Conservation (phyloP, 2,113 vertebrate species). For the Fulmarus glacialis region DNA sequence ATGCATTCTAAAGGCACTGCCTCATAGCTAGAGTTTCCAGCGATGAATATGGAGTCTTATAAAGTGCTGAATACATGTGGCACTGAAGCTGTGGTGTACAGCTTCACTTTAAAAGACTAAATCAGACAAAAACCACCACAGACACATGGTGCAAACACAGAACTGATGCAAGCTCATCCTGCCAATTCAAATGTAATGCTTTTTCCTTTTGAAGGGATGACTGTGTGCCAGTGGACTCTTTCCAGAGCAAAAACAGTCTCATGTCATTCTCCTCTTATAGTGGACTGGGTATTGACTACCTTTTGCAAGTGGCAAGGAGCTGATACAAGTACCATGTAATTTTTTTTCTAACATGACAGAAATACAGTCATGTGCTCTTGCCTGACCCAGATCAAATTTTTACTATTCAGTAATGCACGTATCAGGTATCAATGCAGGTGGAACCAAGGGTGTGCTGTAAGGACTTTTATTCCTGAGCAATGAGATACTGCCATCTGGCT, state of each 20-base stretch:
- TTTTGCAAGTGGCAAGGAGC: neutral
- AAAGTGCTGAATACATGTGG: neutral
- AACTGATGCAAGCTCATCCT: neutral
- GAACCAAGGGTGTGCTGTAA: neutral
- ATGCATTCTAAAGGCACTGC: neutral
- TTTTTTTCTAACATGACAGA: neutral
- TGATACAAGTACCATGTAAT: neutral
- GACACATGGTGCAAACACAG: neutral
- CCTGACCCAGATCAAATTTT: neutral
- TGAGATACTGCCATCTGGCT: slow-evolving; percentile 8
- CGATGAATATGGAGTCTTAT: neutral
- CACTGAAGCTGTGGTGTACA: neutral
- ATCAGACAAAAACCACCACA: neutral
- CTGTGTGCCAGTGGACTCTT: neutral
- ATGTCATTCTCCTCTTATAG: neutral
- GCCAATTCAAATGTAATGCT: neutral
- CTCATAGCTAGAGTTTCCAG: neutral
- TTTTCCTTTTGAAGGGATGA: neutral
- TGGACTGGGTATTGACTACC: neutral
- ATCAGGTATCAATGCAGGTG: neutral
- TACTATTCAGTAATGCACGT: neutral
- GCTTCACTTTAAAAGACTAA: neutral
- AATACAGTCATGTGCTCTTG: neutral
- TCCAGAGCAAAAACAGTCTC: neutral
- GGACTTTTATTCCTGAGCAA: neutral